Evolutionary conservation across 2,113 vertebrate genomes (phyloP), one percentile per base, ranked within the genome.

Genomic region (Galbula dea): DNA sequence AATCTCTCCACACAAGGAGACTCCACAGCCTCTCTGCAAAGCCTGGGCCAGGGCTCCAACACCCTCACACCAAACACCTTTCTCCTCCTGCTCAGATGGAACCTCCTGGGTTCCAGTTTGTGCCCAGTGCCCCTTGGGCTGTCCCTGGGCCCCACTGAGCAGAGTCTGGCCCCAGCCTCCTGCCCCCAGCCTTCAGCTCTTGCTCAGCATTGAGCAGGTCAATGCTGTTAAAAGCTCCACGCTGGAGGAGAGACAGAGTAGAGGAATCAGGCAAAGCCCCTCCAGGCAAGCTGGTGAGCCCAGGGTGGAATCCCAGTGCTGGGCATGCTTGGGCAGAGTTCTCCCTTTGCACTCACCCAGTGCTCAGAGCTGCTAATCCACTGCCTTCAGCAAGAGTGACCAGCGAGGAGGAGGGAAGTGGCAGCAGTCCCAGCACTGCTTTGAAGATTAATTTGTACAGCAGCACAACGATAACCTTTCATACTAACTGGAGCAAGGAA

Each of bases 401-500:
- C 0, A 49, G 3, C 68, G 15, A 8, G 49, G 34, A 51, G 0
- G 5, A 24, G 36, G 82, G 76, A 48, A 65, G 89, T 2, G 12
- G 81, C 6, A 1, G 84, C 76, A 55, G 82, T 9, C 32, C 62
- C 15, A 0, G 86, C 86, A 3, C 55, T 0, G 26, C 94, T 95
- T 67, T 89, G 90, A 82, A 79, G 74, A 87, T 91, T 59, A 51
- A 87, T 89, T 84, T 76, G 6, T 75, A 51, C 34, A 11, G 75
- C 1, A 93, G 94, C 92, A 78, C 34, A 23, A 48, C 0, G 21
- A 89, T 75, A 89, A 96, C 92, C 88, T 95, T 94, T 82, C 1
- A 49, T 30, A 65, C 57, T 72, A 82, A 93, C 46, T 69, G 83
- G 65, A 92, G 80, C 69, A n/a, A 57, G 29, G 77, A 48, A 90